A percentile compares a stretch with the other conserved stretches of the same genome.
phyloP scores from a whole-genome alignment of 2,113 vertebrate species.

The Cebidichthys violaceus region DNA sequence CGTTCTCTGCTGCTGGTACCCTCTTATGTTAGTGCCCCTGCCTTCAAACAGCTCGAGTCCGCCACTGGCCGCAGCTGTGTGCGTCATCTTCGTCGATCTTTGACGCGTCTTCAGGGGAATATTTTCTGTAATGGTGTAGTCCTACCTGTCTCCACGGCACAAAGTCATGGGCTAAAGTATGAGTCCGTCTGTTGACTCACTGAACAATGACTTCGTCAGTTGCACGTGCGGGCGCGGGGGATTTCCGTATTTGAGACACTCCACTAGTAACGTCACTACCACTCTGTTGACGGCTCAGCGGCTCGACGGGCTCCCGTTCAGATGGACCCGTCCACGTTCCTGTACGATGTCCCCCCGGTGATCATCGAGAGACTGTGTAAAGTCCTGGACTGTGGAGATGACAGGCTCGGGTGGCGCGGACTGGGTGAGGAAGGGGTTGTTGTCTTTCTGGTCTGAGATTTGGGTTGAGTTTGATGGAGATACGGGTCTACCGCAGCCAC shows the following conservation, averaged over 20 bases:
- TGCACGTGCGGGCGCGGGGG: neutral
- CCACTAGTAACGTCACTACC: neutral
- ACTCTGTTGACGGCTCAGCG: neutral
- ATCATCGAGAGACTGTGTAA: constrained; percentile 79
- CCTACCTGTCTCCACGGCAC: neutral
- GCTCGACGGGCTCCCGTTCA: neutral
- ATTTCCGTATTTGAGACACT: neutral
- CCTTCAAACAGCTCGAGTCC: neutral
- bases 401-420: constrained; percentile 83
- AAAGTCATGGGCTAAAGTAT: neutral
- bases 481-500: neutral
- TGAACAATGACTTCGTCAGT: neutral
- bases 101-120: neutral
- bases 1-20: no score
- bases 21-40: no score
- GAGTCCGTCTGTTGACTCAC: neutral
- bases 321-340: constrained; percentile 59
- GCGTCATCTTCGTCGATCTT: neutral
- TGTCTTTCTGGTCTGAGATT: neutral
- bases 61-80: neutral
- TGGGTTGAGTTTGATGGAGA: neutral
- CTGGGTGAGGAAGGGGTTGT: constrained; percentile 78
- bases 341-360: constrained; percentile 81
- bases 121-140: neutral
- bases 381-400: constrained; percentile 83